Conservation (phyloP, 2,888 invertebrate species). For the Epirrhoe alternata region DNA sequence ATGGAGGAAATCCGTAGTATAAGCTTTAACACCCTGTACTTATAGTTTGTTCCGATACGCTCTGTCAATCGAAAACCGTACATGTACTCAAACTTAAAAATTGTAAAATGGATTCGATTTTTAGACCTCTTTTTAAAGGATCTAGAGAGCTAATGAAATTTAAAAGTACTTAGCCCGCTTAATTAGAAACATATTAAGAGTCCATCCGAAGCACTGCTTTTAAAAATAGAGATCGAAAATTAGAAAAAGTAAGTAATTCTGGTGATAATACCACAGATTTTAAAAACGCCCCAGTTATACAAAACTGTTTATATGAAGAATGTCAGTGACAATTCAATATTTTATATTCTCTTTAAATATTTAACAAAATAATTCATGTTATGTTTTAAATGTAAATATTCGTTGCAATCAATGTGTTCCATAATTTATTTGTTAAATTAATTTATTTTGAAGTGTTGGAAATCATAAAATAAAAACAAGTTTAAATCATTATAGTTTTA, state of each 20-base stretch:
- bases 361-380: constrained; percentile 11
- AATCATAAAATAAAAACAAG: constrained; percentile 60
- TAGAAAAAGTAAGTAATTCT: neutral
- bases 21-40: too few species aligned
- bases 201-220: too few species aligned
- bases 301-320: neutral
- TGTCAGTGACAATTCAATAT: neutral
- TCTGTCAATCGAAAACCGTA: too few species aligned
- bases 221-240: neutral
- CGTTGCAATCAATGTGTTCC: constrained; percentile 44
- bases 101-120: too few species aligned
- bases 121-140: too few species aligned
- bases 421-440: constrained; percentile 43
- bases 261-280: neutral
- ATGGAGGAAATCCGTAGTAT: too few species aligned
- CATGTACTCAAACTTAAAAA: too few species aligned
- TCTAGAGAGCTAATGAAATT: too few species aligned
- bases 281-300: constrained; percentile 1
- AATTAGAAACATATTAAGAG: too few species aligned
- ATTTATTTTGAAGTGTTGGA: constrained; percentile 37
- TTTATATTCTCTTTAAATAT: constrained; percentile 12
- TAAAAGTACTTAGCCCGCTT: too few species aligned
- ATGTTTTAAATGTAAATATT: constrained; percentile 18
- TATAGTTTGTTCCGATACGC: too few species aligned
- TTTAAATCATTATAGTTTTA: constrained; percentile 52